Percentiles rank a stretch among this genome's conserved stretches.
Conservation (phyloP, 2,113 vertebrate genomes). For the Antigone vipio region DNA sequence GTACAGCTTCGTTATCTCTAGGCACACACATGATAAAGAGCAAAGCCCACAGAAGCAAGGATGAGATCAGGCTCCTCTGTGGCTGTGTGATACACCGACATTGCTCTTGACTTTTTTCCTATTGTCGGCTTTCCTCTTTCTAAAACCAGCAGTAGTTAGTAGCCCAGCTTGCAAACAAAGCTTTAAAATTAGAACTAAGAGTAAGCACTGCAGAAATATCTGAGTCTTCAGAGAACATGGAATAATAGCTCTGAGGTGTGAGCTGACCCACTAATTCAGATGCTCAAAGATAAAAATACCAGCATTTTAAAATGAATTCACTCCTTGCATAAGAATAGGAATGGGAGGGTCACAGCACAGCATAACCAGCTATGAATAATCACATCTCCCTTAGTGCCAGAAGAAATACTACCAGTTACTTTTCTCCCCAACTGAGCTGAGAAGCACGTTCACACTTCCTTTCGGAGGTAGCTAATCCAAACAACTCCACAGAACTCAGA, state of each 20-base stretch:
- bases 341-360: not conserved
- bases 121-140: not conserved
- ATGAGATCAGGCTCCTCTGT: not conserved
- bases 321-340: not conserved
- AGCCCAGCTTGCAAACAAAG: slow-evolving; percentile 19
- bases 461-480: not conserved
- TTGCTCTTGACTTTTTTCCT: not conserved
- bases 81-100: not conserved
- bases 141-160: not conserved
- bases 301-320: slow-evolving; percentile 19
- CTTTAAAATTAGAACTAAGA: not conserved
- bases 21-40: not conserved
- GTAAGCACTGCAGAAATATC: not conserved
- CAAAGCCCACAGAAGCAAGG: not conserved
- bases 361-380: not conserved
- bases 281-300: slow-evolving; percentile 27
- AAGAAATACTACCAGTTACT: slow-evolving; percentile 15
- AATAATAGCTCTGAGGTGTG: slow-evolving; percentile 56
- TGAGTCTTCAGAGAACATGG: not conserved
- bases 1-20: not conserved
- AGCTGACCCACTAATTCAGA: slow-evolving; percentile 50
- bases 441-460: not conserved
- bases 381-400: not conserved
- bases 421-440: not conserved
- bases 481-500: not conserved